Evolutionary conservation across 2,797 vertebrate genomes (phyloP).

Genomic region (Geotria australis): DNA sequence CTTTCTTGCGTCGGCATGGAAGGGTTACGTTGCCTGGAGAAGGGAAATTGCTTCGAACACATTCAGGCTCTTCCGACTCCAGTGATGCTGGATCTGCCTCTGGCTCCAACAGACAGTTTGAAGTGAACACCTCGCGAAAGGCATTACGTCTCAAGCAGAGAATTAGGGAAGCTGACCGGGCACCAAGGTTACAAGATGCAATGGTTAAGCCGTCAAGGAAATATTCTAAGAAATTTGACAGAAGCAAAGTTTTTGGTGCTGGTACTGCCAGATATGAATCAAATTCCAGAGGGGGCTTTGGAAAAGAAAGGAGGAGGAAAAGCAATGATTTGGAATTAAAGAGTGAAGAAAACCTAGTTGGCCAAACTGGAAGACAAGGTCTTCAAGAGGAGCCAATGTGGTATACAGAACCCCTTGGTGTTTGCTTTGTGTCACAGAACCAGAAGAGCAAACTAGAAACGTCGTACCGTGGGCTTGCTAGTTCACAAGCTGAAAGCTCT

Average conservation of each 20-base stretch:
- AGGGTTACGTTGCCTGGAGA: slow-evolving; percentile 54
- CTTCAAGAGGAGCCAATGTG: slow-evolving; percentile 77
- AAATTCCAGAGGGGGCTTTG: neutral
- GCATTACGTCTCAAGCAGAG: slow-evolving; percentile 49
- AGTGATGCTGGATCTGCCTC: slow-evolving; percentile 90
- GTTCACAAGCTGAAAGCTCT: too few relatives aligned
- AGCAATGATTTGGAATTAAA: neutral
- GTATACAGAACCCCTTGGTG: slow-evolving; percentile 91
- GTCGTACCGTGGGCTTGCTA: slow-evolving; percentile 30
- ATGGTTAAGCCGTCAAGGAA: slow-evolving; percentile 39
- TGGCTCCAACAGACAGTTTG: slow-evolving; percentile 57
- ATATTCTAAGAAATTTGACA: slow-evolving; percentile 31
- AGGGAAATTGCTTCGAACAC: slow-evolving; percentile 19
- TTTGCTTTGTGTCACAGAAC: slow-evolving; percentile 71
- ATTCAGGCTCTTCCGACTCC: slow-evolving; percentile 89
- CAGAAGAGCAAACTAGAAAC: slow-evolving; percentile 90
- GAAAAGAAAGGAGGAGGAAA: neutral
- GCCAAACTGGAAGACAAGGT: neutral
- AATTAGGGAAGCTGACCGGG: slow-evolving; percentile 39
- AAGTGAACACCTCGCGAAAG: slow-evolving; percentile 30
- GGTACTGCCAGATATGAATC: neutral
- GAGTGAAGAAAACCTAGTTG: neutral
- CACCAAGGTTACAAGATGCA: slow-evolving; percentile 37
- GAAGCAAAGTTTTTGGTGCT: slow-evolving; percentile 8
- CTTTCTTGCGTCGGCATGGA: slow-evolving; percentile 31